phyloP scores from a whole-genome alignment of 2,113 vertebrate species.

The Oreotragus oreotragus region DNA sequence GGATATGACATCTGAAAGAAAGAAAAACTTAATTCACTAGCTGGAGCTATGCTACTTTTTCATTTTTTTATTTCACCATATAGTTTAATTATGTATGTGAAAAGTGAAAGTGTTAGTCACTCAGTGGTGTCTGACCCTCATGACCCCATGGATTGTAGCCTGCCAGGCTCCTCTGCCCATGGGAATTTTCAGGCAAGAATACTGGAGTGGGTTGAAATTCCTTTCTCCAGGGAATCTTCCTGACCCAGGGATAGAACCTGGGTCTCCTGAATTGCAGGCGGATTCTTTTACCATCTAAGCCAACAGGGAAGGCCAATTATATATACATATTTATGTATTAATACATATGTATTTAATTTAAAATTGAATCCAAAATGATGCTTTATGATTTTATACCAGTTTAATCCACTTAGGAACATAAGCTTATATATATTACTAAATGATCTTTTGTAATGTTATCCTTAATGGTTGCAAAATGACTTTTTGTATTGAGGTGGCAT shows the following conservation, averaged over 20 bases:
- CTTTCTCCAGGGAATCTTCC: not conserved
- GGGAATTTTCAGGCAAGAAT: not conserved
- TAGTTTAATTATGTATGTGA: not conserved
- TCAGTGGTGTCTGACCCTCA: not conserved
- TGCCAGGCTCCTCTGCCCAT: not conserved
- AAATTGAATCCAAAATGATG: not conserved
- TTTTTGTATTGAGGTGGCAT: not conserved
- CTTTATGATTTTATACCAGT: not conserved
- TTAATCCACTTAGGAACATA: not conserved
- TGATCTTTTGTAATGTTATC: not conserved
- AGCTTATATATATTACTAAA: not conserved
- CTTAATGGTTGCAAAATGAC: not conserved
- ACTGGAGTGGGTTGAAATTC: not conserved
- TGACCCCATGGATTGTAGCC: not conserved
- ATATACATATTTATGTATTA: not conserved
- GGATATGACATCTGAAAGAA: not conserved
- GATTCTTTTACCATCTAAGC: not conserved
- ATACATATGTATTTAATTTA: not conserved
- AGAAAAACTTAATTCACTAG: not conserved
- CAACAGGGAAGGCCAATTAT: not conserved
- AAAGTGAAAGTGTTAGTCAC: not conserved
- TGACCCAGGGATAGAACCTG: not conserved
- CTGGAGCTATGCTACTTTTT: not conserved
- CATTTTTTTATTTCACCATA: not conserved
- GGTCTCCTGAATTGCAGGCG: not conserved